Percentiles rank a stretch among this genome's conserved stretches.
phyloP scores from a whole-genome alignment of 1,140 invertebrate species.

The Pemphigus obesinymphae region DNA sequence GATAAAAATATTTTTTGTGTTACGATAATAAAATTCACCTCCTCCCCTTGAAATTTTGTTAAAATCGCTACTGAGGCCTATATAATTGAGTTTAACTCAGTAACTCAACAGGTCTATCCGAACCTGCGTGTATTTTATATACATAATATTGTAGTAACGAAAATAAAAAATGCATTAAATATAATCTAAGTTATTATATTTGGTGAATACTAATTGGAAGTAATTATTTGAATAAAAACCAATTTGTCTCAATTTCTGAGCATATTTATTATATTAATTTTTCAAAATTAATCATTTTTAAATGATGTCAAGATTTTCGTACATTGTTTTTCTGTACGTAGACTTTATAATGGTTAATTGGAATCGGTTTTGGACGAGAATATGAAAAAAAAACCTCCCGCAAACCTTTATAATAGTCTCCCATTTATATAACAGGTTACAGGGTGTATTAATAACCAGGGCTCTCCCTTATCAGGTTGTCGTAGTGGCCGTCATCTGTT shows the following conservation, averaged over 20 bases:
- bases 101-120: no score
- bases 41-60: no score
- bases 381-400: constrained; percentile 14
- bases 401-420: constrained; percentile 38
- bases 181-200: no score
- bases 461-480: constrained; percentile 38
- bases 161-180: no score
- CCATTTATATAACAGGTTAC: constrained; percentile 39
- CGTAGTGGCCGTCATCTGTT: constrained; percentile 41
- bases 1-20: no score
- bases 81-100: no score
- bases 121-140: no score
- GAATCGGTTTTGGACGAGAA: constrained; percentile 25
- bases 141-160: no score
- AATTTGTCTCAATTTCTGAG: background rate
- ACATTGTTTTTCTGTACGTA: background rate
- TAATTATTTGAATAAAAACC: background rate
- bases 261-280: background rate
- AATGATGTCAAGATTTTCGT: constrained; percentile 15
- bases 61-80: no score
- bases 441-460: constrained; percentile 33
- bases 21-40: no score
- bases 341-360: constrained; percentile 25
- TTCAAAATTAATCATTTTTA: constrained; percentile 10
- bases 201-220: background rate